Base-by-base conservation (phyloP, 2,797 vertebrate genomes). In the Neosilurus hyrtlii region DNA sequence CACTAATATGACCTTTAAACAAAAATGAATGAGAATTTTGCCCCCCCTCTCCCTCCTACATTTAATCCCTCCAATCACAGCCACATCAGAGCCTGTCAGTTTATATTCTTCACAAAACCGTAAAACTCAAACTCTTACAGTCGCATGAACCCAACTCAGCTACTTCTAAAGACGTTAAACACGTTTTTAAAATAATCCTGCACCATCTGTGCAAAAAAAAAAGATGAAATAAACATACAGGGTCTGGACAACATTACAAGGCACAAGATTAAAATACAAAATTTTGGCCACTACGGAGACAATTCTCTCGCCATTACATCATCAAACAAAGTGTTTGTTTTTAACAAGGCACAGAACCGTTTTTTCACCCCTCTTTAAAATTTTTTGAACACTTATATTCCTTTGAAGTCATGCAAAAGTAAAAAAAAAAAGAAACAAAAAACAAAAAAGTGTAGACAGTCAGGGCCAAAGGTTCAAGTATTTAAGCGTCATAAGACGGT, bases 1-100 rank as follows among this genome's bases (percentile, higher is more conserved):
- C 92, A 89, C 92, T 95, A 93, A 88, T 90, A 94, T 90, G 89
- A 85, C 90, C 91, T 96, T 95, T 96, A 96, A 95, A 96, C 94
- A 96, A 94, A 93, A 94, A 93, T 91, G 93, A n/a, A 35, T 2
- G 18, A 3, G 30, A 59, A 26, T 81, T 72, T 51, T 18, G n/a
- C 37, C 30, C 7, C 49, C 61, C 11, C 16, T 54, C 24, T 49
- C 15, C 2, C 49, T 66, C 49, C n/a, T 12, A 66, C 24, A 66
- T 82, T 61, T 61, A 65, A 81, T 83, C 73, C 59, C 52, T 63
- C 5, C 9, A 0, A 73, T 73, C 51, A 63, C 57, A 80, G 26
- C 63, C 82, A 81, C 81, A 65, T 80, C 82, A 66, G 26, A 63
- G 84, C 79, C 70, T 16, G 51, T 62, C 79, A 56, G 63, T 75